Evolutionary conservation across 2,797 vertebrate species (phyloP), one percentile per base, ranked within the genome.

Genomic region (Takifugu rubripes): DNA sequence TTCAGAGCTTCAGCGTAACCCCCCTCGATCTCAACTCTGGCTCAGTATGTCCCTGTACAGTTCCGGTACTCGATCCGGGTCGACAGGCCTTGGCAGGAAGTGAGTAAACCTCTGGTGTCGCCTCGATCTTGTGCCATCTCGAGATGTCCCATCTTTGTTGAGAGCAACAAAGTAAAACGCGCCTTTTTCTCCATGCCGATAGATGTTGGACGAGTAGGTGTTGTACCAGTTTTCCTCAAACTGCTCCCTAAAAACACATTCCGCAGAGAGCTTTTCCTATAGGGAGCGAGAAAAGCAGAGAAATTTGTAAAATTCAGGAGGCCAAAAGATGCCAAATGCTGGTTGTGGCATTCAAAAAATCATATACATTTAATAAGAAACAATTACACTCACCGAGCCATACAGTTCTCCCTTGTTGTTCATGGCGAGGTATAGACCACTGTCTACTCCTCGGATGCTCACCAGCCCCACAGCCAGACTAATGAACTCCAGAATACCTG

Each of bases 151-250:
- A 17, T 99, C 97, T 92, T 97, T 98, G 90, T 99, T 99, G 75
- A 99, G 91, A 0, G 95, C 97, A 9, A 99, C 96, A 61, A 96
- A 98, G 80, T 96, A 98, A 82, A 93, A 93, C 44, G 95, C 88
- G 72, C 95, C 96, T 85, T 90, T 93, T 81, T 98, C 95, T 77
- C 92, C 93, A 0, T 99, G 95, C 64, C 95, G 94, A 78, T 98
- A 98, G 40, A 98, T 93, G 84, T 98, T 97, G 49, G 96, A 98
- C 24, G 96, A 96, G 88, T 99, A 98, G 0, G 97, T 99, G 79
- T 99, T 99, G 92, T 99, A 99, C 97, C 97, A 99, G 89, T 99
- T 99, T 88, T 99, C 96, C 86, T 99, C 96, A 88, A 99, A 98
- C 77, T 98, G 95, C 84, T 98, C 97, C 89, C 91, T 92, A 88